A percentile compares a stretch with the other conserved stretches of the same genome.
phyloP scores from a whole-genome alignment of 2,797 vertebrate species.

The Cottoperca gobio region DNA sequence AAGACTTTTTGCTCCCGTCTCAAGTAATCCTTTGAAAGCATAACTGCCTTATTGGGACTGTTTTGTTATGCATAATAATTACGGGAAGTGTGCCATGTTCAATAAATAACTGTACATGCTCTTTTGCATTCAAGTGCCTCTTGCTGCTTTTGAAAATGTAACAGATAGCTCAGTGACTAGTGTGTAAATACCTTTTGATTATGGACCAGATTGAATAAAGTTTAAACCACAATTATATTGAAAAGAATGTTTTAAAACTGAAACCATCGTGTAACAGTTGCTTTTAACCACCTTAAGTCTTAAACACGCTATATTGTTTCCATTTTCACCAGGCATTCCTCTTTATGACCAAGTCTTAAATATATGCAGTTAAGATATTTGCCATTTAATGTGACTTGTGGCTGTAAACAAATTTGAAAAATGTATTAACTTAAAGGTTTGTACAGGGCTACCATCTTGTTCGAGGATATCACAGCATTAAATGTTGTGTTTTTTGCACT shows the following conservation, averaged over 20 bases:
- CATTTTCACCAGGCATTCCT: conserved; percentile 18
- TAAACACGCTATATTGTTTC: conserved; percentile 16
- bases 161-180: conserved; percentile 33
- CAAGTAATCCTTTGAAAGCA: neutral
- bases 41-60: neutral
- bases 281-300: conserved; percentile 29
- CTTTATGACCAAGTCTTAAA: conserved; percentile 2
- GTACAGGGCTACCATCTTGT: conserved; percentile 4
- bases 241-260: conserved; percentile 16
- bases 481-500: conserved; percentile 25
- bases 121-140: conserved; percentile 59
- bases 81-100: conserved; percentile 37
- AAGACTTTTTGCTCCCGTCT: neutral
- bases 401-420: neutral
- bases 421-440: neutral
- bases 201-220: conserved; percentile 37
- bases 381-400: conserved; percentile 12
- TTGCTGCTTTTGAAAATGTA: conserved; percentile 36
- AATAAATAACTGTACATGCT: conserved; percentile 13
- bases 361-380: conserved; percentile 9
- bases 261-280: conserved; percentile 13
- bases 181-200: conserved; percentile 22
- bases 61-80: conserved; percentile 17
- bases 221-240: conserved; percentile 16
- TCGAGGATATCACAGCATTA: neutral